These are phyloP conservation scores for Tyrophagus putrescentiae DNA, from an alignment of 1,140 invertebrate genomes.

Conservation along the genomic window DNA sequence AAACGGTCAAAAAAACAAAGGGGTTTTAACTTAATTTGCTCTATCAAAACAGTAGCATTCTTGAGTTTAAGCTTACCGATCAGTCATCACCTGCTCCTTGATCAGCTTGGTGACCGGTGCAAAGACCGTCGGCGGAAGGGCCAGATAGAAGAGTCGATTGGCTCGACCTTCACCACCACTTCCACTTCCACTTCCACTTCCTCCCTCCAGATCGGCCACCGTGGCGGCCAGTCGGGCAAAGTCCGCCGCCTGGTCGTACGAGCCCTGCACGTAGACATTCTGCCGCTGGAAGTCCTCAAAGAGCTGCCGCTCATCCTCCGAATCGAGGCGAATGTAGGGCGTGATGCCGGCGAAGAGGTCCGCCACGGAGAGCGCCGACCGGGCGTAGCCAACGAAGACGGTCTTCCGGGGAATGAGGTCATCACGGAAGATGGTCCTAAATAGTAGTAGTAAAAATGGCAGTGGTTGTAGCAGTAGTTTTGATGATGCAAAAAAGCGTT, in stretches of 20 bases:
- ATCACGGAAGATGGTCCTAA: slow-evolving; percentile 67
- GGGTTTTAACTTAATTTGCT: no score
- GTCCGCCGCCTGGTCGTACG: slow-evolving; percentile 61
- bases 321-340: slow-evolving; percentile 38
- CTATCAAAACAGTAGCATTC: no score
- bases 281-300: slow-evolving; percentile 72
- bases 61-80: slow-evolving; percentile 61
- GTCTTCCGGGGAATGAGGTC: slow-evolving; percentile 73
- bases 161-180: slow-evolving; percentile 42
- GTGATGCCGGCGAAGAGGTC: slow-evolving; percentile 32
- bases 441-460: no score
- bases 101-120: slow-evolving; percentile 71
- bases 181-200: slow-evolving; percentile 29
- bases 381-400: slow-evolving; percentile 81
- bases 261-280: slow-evolving; percentile 69
- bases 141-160: slow-evolving; percentile 89
- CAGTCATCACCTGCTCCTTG: slow-evolving; percentile 63
- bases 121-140: slow-evolving; percentile 88
- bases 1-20: no score
- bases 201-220: slow-evolving; percentile 45
- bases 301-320: slow-evolving; percentile 53
- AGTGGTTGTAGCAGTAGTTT: no score
- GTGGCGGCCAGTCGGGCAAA: slow-evolving; percentile 63
- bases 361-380: slow-evolving; percentile 58
- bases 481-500: no score